A percentile compares a stretch with the other conserved stretches of the same genome.
phyloP scores from a whole-genome alignment of 2,797 vertebrate genomes.

The Coluber constrictor region DNA sequence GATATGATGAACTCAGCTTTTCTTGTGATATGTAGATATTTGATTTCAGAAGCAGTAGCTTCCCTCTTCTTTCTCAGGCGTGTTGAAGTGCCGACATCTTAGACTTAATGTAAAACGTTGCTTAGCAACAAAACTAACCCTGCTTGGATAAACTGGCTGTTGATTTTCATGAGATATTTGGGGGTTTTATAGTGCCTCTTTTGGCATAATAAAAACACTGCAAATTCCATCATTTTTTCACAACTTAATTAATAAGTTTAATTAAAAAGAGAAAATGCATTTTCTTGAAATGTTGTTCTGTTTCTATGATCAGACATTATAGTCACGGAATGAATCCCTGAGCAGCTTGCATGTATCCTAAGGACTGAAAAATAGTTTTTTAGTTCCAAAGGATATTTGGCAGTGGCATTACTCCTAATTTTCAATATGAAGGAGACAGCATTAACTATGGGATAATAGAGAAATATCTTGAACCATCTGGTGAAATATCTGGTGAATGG shows the following conservation, averaged over 20 bases:
- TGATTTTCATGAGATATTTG: slow-evolving; percentile 30
- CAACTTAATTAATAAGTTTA: slow-evolving; percentile 35
- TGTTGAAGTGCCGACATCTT: slow-evolving; percentile 11
- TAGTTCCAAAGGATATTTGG: neutral
- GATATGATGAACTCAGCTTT: slow-evolving; percentile 1
- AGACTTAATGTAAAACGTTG: slow-evolving; percentile 40
- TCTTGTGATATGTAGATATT: neutral
- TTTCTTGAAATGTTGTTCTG: slow-evolving; percentile 23
- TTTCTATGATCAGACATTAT: neutral
- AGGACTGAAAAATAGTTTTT: neutral
- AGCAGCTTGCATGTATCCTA: neutral
- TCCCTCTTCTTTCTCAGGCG: slow-evolving; percentile 13
- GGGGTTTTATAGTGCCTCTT: slow-evolving; percentile 27
- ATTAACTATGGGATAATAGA: neutral
- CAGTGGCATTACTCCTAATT: neutral
- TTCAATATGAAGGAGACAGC: neutral
- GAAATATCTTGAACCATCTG: neutral
- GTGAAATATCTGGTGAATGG: neutral
- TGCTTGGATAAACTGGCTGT: slow-evolving; percentile 43
- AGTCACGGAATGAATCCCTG: neutral
- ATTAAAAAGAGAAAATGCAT: neutral
- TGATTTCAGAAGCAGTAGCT: slow-evolving; percentile 23
- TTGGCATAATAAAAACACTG: slow-evolving; percentile 1
- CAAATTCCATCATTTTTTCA: slow-evolving; percentile 22
- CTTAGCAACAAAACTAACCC: slow-evolving; percentile 48